Evolutionary conservation across 2,888 invertebrate genomes (phyloP).

Genomic region (Omphaloscelis lunosa): DNA sequence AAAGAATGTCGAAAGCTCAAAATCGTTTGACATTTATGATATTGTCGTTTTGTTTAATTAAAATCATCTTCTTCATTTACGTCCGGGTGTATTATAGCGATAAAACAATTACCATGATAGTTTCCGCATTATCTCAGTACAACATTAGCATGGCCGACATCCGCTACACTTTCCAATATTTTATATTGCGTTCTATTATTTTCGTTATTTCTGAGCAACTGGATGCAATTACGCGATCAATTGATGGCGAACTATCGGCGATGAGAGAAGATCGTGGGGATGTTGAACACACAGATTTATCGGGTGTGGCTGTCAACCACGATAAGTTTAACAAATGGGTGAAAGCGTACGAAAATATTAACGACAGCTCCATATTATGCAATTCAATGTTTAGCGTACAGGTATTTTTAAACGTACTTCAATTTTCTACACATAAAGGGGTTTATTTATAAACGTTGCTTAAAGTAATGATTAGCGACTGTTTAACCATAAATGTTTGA

Average conservation of each 20-base stretch:
- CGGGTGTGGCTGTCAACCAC: not conserved
- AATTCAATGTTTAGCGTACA: constrained; percentile 70
- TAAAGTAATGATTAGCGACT: no score
- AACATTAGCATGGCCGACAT: constrained; percentile 56
- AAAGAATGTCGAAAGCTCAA: constrained; percentile 43
- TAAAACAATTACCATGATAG: not conserved
- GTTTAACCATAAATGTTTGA: no score
- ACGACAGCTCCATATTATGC: constrained; percentile 65
- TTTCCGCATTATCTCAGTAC: constrained; percentile 5
- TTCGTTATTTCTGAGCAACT: constrained; percentile 70
- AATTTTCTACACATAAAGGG: not conserved
- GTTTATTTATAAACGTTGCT: no score
- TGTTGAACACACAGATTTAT: not conserved
- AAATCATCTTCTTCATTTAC: constrained; percentile 11
- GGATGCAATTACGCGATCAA: constrained; percentile 60
- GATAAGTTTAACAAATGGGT: constrained; percentile 69
- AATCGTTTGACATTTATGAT: constrained; percentile 5
- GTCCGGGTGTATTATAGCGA: not conserved
- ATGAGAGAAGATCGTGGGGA: not conserved
- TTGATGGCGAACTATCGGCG: constrained; percentile 47
- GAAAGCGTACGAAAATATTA: constrained; percentile 68
- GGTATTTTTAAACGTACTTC: constrained; percentile 36
- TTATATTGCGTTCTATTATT: constrained; percentile 62
- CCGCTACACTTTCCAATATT: constrained; percentile 67
- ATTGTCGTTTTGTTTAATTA: constrained; percentile 13